Base-by-base conservation (phyloP, 2,888 invertebrate genomes). In the Cecidostiba fungosa region DNA sequence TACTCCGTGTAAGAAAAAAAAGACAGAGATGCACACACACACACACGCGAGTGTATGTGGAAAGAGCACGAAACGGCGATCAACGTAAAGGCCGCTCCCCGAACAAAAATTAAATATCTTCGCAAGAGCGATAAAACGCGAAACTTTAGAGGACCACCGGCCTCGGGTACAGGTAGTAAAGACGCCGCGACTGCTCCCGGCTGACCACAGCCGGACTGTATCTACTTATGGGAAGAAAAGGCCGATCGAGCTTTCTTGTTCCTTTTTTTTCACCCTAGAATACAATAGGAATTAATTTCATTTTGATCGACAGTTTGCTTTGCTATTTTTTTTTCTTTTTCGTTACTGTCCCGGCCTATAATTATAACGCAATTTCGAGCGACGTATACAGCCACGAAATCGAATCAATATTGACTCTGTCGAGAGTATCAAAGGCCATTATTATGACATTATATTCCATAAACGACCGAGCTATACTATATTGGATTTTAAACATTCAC, bases 71-170 rank as follows among this genome's bases (percentile, higher is more conserved):
- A 66, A 66, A 29, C 3, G 29, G 0, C 62, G 29, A 89, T 89
- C 88, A 88, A 87, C 88, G 88, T 89, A 90, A 89, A 89, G 89
- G 79, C 85, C 87, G 89, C 87, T 90, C 89, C 89, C 90, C 66
- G 89, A 89, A 90, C 87, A 90, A 90, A 92, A 91, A 91, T 92
- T 91, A 92, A 92, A 91, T 90, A 91, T 91, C 90, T 90, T 89
- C 89, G 62, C 29, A 90, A 89, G 89, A 90, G 89, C 90, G 89
- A 91, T 91, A 91, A 91, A 92, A 90, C 88, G 89, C 78, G 89
- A 88, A 90, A 90, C 89, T 90, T 90, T 89, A 89, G 88, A 89
- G 89, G 87, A 90, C 89, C 84, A 88, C 66, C 36, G 72, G 85
- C 72, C 66, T 66, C 23, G 84, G 70, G 78, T 73, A 84, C 82